phyloP scores from a whole-genome alignment of 2,888 invertebrate species.

The Agrochola circellaris region DNA sequence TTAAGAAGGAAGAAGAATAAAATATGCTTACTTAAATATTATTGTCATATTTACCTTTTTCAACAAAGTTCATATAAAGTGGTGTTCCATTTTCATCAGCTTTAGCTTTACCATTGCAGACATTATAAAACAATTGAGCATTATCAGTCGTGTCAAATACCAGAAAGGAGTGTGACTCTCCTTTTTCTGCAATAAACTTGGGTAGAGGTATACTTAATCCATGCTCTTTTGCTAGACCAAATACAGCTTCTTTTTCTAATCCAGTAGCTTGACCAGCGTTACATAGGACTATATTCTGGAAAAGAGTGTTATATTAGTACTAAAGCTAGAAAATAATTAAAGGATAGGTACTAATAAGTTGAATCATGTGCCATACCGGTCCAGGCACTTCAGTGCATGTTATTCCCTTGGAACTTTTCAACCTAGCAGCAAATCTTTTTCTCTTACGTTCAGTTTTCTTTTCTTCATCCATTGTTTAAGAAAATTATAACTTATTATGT shows the following conservation, averaged over 20 bases:
- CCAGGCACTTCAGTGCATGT: constrained; percentile 74
- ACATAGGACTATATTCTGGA: constrained; percentile 94
- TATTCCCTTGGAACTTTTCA: constrained; percentile 81
- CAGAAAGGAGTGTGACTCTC: constrained; percentile 96
- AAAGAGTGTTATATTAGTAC: constrained; percentile 56
- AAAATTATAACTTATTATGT: neutral
- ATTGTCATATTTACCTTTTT: constrained; percentile 87
- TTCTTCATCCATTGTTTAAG: constrained; percentile 73
- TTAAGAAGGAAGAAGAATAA: too few relatives aligned
- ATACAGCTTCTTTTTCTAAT: constrained; percentile 92
- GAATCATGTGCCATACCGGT: constrained; percentile 72
- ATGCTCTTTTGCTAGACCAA: constrained; percentile 90
- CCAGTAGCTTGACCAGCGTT: constrained; percentile 97
- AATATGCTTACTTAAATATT: neutral
- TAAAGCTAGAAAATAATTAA: constrained; percentile 1
- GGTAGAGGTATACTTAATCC: constrained; percentile 91
- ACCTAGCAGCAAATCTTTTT: constrained; percentile 82
- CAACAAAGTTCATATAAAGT: constrained; percentile 92
- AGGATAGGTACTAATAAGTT: neutral
- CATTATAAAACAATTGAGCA: constrained; percentile 90
- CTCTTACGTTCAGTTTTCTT: constrained; percentile 82
- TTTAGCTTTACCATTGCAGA: constrained; percentile 91
- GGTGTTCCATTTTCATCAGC: constrained; percentile 91
- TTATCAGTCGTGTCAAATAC: constrained; percentile 88
- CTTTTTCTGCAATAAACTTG: constrained; percentile 93